Base-by-base conservation (phyloP, 1,140 invertebrate species). In the Lordiphosa mommai region DNA sequence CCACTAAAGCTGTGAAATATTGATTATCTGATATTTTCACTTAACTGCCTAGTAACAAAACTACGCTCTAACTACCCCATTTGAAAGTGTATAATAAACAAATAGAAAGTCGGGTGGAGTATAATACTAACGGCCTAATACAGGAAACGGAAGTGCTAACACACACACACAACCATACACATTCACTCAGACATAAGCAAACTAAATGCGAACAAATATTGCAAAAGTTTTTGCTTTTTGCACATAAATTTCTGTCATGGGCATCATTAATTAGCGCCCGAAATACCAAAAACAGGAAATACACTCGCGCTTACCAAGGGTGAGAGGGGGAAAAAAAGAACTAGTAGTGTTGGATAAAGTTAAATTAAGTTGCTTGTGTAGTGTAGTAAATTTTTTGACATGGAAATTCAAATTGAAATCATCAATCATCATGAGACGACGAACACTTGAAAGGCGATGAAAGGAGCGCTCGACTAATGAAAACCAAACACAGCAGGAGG, bases 321-420 rank as follows among this genome's bases (percentile, higher is more conserved):
- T 13, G 16, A 16, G 14, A 2, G 36, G 9, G 2, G 2, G n/a
- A 27, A 52, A 43, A 47, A 59, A 66, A n/a, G n/a, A n/a, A n/a
- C n/a, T n/a, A 23, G 7, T n/a, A 53, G 67, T 66, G 50, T 71
- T 74, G 47, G 32, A 53, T 76, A 82, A 82, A 82, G 76, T 82
- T 82, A 82, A 82, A 82, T 82, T 76, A 74, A 72, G 76, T 76
- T 84, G 55, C 46, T 49, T 41, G 49, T 61, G 58, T 61, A 59
- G 56, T 56, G 36, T 63, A 14, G 47, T 47, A 37, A 14, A 37
- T 41, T 38, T 57, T 48, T 47, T 73, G 55, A 85, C 82, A 80
- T 86, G 70, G 46, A 85, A 79, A 76, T 85, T 85, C 70, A 86
- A 85, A 85, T 86, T 85, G 80, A 85, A 85, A 85, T 80, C 80